Percentiles rank a stretch among this genome's conserved stretches.
Evolutionary conservation across 2,113 vertebrate genomes (phyloP).

Genomic region (Melanerpes formicivorus): DNA sequence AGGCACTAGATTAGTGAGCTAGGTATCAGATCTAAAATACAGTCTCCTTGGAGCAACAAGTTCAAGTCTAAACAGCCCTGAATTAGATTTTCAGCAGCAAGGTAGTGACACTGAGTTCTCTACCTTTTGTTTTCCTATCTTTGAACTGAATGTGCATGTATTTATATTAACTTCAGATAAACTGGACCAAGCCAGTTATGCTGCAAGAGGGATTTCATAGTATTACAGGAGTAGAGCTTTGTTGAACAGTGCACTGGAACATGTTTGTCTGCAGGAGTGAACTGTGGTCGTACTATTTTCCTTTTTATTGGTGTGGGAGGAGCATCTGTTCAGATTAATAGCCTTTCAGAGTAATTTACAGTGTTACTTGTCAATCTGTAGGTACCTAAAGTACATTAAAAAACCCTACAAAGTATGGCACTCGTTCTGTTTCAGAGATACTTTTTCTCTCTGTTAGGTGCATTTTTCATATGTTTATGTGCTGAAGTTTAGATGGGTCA

Average conservation of each 20-base stretch:
- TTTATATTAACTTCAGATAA: conserved; percentile 18
- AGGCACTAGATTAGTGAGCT: conserved; percentile 51
- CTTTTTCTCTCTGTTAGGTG: neutral
- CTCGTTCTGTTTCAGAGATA: neutral
- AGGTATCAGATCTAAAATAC: conserved; percentile 38
- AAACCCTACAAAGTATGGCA: neutral
- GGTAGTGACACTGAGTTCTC: neutral
- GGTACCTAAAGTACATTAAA: neutral
- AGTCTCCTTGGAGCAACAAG: conserved; percentile 33
- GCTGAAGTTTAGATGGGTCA: neutral
- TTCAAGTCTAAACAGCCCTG: conserved; percentile 16
- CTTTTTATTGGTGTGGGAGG: conserved; percentile 24
- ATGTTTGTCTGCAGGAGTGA: conserved; percentile 5
- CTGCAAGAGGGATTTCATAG: neutral
- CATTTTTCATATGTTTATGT: neutral
- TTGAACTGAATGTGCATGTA: neutral
- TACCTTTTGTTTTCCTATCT: neutral
- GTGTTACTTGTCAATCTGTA: neutral
- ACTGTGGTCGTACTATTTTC: neutral
- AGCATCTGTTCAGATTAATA: conserved; percentile 3
- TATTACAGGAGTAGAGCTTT: neutral
- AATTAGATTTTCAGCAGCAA: conserved; percentile 2
- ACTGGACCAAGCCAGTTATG: neutral
- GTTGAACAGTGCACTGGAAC: neutral
- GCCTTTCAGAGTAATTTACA: conserved; percentile 10